These are phyloP conservation scores for Boulengeromyrus knoepffleri DNA, from an alignment of 2,113 vertebrate genomes.

Conservation along the genomic window DNA sequence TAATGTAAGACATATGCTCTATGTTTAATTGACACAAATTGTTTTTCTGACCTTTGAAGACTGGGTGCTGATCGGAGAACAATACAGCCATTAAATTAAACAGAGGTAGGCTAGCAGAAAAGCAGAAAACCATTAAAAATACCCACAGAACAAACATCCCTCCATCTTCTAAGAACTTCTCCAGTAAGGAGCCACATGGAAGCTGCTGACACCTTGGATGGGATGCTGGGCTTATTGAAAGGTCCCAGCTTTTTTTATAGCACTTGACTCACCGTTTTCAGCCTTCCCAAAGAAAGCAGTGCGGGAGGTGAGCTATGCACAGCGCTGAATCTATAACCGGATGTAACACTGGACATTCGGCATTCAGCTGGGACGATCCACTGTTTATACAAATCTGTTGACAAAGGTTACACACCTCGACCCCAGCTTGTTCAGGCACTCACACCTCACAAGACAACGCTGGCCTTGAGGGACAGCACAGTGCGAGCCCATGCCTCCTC, in stretches of 20 bases:
- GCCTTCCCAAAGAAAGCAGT: not conserved
- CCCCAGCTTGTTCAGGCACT: not conserved
- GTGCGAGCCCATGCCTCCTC: not conserved
- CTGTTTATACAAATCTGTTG: conserved; percentile 36
- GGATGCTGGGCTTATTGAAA: not conserved
- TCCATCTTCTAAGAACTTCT: not conserved
- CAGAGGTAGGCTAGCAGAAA: not conserved
- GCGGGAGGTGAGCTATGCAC: not conserved
- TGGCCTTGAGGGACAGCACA: conserved; percentile 11
- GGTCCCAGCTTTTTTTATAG: not conserved
- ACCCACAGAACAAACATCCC: not conserved
- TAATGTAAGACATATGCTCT: not conserved
- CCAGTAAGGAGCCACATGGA: not conserved
- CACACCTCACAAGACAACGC: conserved; percentile 16
- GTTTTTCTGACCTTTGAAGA: not conserved
- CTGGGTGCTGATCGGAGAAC: not conserved
- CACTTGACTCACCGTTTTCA: not conserved
- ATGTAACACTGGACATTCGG: not conserved
- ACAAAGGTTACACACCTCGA: conserved; percentile 22
- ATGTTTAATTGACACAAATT: not conserved
- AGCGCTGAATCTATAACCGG: not conserved
- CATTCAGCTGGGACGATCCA: not conserved
- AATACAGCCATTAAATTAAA: not conserved
- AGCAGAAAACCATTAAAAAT: not conserved
- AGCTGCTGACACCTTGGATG: not conserved